Conservation (phyloP, 2,888 invertebrate species). For the Drosophila rellima region DNA sequence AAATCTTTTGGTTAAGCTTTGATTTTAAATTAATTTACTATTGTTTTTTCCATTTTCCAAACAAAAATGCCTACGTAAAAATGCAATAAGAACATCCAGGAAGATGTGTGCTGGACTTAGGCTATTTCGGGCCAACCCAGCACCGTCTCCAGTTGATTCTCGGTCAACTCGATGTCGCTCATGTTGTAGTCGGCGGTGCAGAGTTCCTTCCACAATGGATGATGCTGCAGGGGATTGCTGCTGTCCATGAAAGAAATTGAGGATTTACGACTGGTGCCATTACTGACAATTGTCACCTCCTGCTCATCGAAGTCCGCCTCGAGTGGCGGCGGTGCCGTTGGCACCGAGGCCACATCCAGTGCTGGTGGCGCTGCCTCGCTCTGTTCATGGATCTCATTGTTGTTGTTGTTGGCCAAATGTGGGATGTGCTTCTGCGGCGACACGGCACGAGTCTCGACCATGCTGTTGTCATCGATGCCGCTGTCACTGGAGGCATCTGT, state of each 20-base stretch:
- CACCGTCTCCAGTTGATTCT: conserved; percentile 81
- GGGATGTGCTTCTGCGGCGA: conserved; percentile 28
- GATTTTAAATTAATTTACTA: conserved; percentile 35
- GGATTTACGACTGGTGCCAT: conserved; percentile 64
- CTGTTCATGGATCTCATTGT: conserved; percentile 1
- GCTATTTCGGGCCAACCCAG: conserved; percentile 76
- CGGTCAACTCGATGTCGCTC: conserved; percentile 67
- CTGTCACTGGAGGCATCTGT: conserved; percentile 83
- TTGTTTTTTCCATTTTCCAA: no score
- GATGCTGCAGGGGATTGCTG: conserved; percentile 80
- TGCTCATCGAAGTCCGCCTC: conserved; percentile 5
- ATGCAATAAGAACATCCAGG: conserved; percentile 22
- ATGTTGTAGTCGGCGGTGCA: conserved; percentile 84
- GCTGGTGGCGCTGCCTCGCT: conserved; percentile 2
- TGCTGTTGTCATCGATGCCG: conserved; percentile 81
- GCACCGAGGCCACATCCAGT: conserved; percentile 20
- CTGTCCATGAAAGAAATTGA: conserved; percentile 81
- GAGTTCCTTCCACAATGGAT: conserved; percentile 81
- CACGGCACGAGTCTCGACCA: conserved; percentile 40
- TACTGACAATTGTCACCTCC: conserved; percentile 22
- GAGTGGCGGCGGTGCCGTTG: conserved; percentile 43
- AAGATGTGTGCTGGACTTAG: conserved; percentile 32
- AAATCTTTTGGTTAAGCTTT: conserved; percentile 55
- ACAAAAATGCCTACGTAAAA: conserved; percentile 43
- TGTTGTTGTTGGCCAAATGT: neutral